Conservation (phyloP, 2,888 invertebrate species). For the Nymphalis polychloros region DNA sequence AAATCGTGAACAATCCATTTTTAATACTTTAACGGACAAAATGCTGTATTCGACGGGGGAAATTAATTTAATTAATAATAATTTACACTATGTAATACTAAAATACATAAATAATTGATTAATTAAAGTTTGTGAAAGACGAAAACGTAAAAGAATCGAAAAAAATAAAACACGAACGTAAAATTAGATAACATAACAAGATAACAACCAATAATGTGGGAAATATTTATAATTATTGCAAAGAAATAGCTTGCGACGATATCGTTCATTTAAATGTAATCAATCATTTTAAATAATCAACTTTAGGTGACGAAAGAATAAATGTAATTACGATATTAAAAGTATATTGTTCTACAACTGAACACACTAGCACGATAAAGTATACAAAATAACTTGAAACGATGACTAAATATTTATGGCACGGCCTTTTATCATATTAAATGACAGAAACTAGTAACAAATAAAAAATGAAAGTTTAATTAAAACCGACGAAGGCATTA, state of each 20-base stretch:
- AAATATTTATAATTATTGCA: constrained; percentile 31
- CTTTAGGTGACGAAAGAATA: constrained; percentile 24
- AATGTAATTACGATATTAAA: constrained; percentile 21
- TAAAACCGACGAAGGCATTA: constrained; percentile 12
- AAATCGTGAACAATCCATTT: constrained; percentile 62
- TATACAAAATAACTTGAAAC: constrained; percentile 42
- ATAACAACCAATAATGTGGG: constrained; percentile 69
- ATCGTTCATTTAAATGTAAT: constrained; percentile 8
- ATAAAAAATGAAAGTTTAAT: constrained; percentile 28
- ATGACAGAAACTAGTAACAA: constrained; percentile 31
- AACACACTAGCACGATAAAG: constrained; percentile 37
- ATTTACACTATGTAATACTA: constrained; percentile 74
- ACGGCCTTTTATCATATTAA: constrained; percentile 49
- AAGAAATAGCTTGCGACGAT: constrained; percentile 23
- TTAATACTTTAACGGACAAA: constrained; percentile 52
- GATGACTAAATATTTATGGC: constrained; percentile 55
- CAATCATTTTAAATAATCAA: constrained; percentile 8
- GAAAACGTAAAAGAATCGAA: constrained; percentile 54
- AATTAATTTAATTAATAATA: constrained; percentile 59
- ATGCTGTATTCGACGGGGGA: constrained; percentile 55
- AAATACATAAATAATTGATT: constrained; percentile 73
- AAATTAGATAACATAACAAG: constrained; percentile 79
- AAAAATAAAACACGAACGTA: constrained; percentile 66
- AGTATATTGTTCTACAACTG: constrained; percentile 30
- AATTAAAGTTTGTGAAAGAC: constrained; percentile 55